Conservation (phyloP, 2,113 vertebrate species). For the Anseranas semipalmata region DNA sequence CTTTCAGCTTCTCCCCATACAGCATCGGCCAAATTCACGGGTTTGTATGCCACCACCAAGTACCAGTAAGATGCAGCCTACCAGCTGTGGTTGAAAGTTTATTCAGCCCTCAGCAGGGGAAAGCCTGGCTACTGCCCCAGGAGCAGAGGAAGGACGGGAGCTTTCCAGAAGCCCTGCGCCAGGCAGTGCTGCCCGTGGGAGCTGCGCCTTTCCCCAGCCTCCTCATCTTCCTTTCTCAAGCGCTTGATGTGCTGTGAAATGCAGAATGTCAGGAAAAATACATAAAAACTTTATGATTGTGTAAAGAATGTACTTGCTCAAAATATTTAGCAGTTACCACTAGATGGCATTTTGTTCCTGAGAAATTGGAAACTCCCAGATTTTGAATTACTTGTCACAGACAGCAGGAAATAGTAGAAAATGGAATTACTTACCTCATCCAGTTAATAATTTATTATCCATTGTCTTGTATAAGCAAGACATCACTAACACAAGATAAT, state of each 20-base stretch:
- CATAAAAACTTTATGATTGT: not conserved
- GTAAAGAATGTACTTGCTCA: not conserved
- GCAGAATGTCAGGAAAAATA: not conserved
- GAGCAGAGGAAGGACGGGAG: not conserved
- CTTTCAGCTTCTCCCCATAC: not conserved
- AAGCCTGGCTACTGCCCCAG: not conserved
- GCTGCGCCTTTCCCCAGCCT: not conserved
- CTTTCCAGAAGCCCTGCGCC: not conserved
- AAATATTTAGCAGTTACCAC: slow-evolving; percentile 42
- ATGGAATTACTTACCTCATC: slow-evolving; percentile 30
- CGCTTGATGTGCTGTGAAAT: not conserved
- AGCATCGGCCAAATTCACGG: not conserved
- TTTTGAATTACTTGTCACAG: not conserved
- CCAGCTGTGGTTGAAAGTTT: not conserved
- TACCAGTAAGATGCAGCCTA: not conserved
- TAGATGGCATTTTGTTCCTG: slow-evolving; percentile 70
- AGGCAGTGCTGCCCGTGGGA: rapidly evolving
- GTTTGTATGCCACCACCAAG: not conserved
- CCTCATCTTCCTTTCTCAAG: not conserved
- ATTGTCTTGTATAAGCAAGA: slow-evolving; percentile 17
- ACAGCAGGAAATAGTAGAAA: slow-evolving; percentile 2
- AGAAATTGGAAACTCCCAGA: not conserved
- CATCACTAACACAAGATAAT: not conserved
- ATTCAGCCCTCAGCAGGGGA: not conserved
- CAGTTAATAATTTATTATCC: not conserved